Percentiles rank a stretch among this genome's conserved stretches.
Evolutionary conservation across 2,113 vertebrate species (phyloP).

Genomic region (Rhadina sibilatrix): DNA sequence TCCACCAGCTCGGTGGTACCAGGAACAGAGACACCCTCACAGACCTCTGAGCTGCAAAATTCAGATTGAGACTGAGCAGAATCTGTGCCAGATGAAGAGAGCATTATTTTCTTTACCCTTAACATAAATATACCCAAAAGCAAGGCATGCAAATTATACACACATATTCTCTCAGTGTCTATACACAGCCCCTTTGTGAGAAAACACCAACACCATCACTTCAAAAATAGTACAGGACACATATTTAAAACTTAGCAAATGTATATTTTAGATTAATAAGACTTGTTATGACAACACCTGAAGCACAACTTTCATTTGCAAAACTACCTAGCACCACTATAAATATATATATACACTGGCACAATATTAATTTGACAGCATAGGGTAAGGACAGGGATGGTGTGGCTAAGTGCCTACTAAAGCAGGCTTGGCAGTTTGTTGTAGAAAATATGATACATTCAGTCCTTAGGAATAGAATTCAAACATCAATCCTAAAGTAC

Average conservation of each 20-base stretch:
- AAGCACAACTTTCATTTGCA: not conserved
- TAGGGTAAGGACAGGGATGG: not conserved
- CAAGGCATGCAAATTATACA: constrained; percentile 23
- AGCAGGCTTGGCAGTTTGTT: not conserved
- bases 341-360: not conserved
- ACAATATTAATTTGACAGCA: not conserved
- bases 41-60: not conserved
- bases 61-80: not conserved
- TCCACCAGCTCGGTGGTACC: not conserved
- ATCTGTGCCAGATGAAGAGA: not conserved
- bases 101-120: constrained; percentile 59
- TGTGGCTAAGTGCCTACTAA: not conserved
- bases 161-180: not conserved
- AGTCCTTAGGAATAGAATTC: not conserved
- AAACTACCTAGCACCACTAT: not conserved
- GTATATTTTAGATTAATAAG: constrained; percentile 42
- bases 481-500: not conserved
- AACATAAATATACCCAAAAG: constrained; percentile 60
- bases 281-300: not conserved
- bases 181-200: not conserved
- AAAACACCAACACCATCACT: not conserved
- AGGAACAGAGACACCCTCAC: not conserved
- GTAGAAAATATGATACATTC: not conserved
- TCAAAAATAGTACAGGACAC: constrained; percentile 19
- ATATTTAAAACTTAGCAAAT: not conserved